Base-by-base conservation (phyloP, 2,888 invertebrate species). In the Aphrophora alni region DNA sequence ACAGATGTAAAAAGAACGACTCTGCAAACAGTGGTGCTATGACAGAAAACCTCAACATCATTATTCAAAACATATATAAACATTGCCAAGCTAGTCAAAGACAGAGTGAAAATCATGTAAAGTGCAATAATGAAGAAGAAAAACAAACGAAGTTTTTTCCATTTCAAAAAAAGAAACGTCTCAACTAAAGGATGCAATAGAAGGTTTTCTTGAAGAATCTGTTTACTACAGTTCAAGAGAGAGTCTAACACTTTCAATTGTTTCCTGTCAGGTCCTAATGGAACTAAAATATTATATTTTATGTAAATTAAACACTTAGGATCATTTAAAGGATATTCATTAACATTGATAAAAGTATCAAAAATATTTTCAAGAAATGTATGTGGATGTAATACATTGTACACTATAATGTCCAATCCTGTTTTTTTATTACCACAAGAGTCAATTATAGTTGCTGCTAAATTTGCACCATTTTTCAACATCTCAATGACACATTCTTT, bases 161-260 rank as follows among this genome's bases (percentile, higher is more conserved):
- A 92, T 87, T 92, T 92, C 0, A 91, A 85, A 82, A 88, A 89
- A 0, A 92, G 86, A 84, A 91, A 92, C 82, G 91, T 91, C 85
- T 92, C 91, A 1, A 91, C 88, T 70, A 91, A 86, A 0, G 92
- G 92, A 87, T 92, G 92, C 0, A 91, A 89, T 0, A 92, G 87
- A 0, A 91, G 85, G 44, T 87, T 88, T 80, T 88, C 89, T 81
- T 91, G 90, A 0, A 89, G 88, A 77, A 89, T 88, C 85, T 90
- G 88, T 77, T 90, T 90, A 0, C 91, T 90, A 82, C 90, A 90
- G 84, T 91, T 90, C 0, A 91, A 84, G 0, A 92, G 85, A 0
- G 90, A 90, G 84, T 90, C 90, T 69, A 92, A 88, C 0, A 91
- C 91, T 85, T 90, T 89, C 89, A 91, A 90, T 84, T 91, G 91